Percentiles rank a stretch among this genome's conserved stretches.
Conservation (phyloP, 1,140 invertebrate species). For the Diabrotica virgifera region DNA sequence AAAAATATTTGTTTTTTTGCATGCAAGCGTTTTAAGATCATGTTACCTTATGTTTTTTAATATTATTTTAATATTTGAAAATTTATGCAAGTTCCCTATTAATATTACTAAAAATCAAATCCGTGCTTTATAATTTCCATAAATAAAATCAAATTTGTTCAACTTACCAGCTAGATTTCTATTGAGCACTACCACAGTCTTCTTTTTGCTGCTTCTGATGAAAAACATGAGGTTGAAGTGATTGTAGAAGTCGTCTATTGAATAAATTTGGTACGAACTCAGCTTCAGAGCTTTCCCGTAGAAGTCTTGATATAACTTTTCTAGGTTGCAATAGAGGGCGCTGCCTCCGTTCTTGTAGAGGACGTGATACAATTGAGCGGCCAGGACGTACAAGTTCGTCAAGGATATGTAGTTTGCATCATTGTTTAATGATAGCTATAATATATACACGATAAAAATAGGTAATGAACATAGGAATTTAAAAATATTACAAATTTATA, state of each 20-base stretch:
- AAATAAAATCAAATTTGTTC: constrained; percentile 12
- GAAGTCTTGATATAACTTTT: constrained; percentile 31
- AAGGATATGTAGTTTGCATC: constrained; percentile 37
- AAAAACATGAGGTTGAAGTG: constrained; percentile 40
- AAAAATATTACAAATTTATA: no score
- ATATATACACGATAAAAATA: constrained; percentile 11
- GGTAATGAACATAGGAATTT: background rate
- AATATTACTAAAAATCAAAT: no score
- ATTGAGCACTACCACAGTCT: constrained; percentile 38
- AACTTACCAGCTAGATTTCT: constrained; percentile 38
- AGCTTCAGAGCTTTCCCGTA: constrained; percentile 36
- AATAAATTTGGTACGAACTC: constrained; percentile 32
- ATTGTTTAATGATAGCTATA: constrained; percentile 32
- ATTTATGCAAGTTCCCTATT: no score
- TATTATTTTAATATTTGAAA: no score
- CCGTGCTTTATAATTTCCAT: background rate
- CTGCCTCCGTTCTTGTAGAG: constrained; percentile 37
- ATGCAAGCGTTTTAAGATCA: no score
- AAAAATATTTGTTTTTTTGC: no score
- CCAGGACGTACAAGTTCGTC: constrained; percentile 37
- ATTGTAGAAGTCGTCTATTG: constrained; percentile 37
- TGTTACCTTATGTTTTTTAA: no score
- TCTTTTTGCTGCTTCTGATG: constrained; percentile 34
- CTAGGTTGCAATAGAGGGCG: constrained; percentile 34
- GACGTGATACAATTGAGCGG: constrained; percentile 43